Base-by-base conservation (phyloP, 2,113 vertebrate genomes). In the Oophaga pumilio region DNA sequence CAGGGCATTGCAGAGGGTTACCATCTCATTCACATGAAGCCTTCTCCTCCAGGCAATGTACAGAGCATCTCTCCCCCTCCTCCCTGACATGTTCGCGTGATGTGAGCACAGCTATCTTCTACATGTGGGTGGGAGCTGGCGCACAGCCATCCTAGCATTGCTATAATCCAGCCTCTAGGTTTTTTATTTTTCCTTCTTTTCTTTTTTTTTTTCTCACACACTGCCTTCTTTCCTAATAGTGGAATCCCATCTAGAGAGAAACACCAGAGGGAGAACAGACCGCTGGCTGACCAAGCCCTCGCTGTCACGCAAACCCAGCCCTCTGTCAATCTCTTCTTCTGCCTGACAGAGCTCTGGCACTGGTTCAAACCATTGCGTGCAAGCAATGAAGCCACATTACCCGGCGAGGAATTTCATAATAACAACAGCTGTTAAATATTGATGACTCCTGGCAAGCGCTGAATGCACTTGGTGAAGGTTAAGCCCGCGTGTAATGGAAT, bases 351-450 rank as follows among this genome's bases (percentile, higher is more conserved):
- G 91, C 49, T 90, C 91, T 98, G 97, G 97, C 95, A 22, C 90
- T 57, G 62, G 33, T 94, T 96, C 96, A 97, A 95, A 89, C 92
- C 95, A 94, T 98, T 97, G 97, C 97, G 97, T 97, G 97, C 97
- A 96, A 97, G 93, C 95, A 92, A 92, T 92, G 93, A 91, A 96
- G 95, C 96, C 95, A 90, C 96, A 94, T 96, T 96, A 95, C 95
- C 95, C 94, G 94, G 95, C 95, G 95, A 97, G 97, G 95, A 96
- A 96, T 96, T 96, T 97, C 97, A 96, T 96, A 97, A 97, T 96
- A 97, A 96, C 96, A 97, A 96, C 97, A 98, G 97, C 97, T 97
- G 97, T 97, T 97, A 97, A 97, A 97, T 97, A 97, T 97, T 97
- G 97, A 97, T 97, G 97, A 97, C 94, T 96, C 92, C 95, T 97